A percentile compares a stretch with the other conserved stretches of the same genome.
Evolutionary conservation across 2,888 invertebrate species (phyloP).

Genomic region (Caenorhabditis uteleia): DNA sequence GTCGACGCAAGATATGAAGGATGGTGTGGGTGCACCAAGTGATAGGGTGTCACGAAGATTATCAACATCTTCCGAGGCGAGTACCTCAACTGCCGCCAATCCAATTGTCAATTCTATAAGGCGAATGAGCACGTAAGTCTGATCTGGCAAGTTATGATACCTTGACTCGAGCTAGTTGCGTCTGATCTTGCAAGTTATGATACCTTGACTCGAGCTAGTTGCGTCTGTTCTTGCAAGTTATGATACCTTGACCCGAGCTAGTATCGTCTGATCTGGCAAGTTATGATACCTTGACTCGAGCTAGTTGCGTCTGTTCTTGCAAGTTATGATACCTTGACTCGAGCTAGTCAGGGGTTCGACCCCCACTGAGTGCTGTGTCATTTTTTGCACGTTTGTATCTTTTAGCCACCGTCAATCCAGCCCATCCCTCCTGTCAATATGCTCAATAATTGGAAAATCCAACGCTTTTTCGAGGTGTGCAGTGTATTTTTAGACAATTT

Average conservation of each 20-base stretch:
- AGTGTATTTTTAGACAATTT: not conserved
- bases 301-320: too few species aligned
- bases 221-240: too few species aligned
- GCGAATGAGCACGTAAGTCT: slow-evolving; percentile 27
- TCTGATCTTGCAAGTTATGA: too few species aligned
- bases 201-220: too few species aligned
- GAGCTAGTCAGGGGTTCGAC: too few species aligned
- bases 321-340: too few species aligned
- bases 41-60: slow-evolving; percentile 13
- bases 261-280: too few species aligned
- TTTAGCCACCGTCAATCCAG: slow-evolving; percentile 32
- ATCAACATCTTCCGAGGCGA: slow-evolving; percentile 29
- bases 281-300: too few species aligned
- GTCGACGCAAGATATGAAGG: slow-evolving; percentile 49
- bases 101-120: slow-evolving; percentile 29
- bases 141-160: too few species aligned
- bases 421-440: slow-evolving; percentile 30
- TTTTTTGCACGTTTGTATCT: not conserved
- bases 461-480: slow-evolving; percentile 13
- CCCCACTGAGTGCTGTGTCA: too few species aligned
- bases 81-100: slow-evolving; percentile 13
- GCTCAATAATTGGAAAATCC: slow-evolving; percentile 21
- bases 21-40: not conserved
- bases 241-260: too few species aligned
- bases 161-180: too few species aligned